A percentile compares a stretch with the other conserved stretches of the same genome.
Conservation (phyloP, 2,113 vertebrate species). For the Oenanthe oenanthe region DNA sequence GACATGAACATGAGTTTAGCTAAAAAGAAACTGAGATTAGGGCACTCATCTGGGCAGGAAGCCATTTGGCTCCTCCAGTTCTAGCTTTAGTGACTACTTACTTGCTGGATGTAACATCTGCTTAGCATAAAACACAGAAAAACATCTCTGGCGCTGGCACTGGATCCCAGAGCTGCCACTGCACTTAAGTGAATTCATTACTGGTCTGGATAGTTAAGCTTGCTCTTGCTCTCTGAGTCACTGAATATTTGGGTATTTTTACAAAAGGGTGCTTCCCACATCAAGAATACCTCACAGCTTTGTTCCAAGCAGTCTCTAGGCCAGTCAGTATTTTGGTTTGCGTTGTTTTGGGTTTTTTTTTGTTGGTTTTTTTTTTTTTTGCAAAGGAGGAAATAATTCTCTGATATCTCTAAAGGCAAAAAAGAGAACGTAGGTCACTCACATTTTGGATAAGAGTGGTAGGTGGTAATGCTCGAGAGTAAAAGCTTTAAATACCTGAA, state of each 20-base stretch:
- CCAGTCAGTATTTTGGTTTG: neutral
- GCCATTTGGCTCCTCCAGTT: neutral
- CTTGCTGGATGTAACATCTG: slow-evolving; percentile 1
- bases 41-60: neutral
- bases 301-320: slow-evolving; percentile 28
- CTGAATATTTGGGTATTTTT: slow-evolving; percentile 18
- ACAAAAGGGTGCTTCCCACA: slow-evolving; percentile 52
- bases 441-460: neutral
- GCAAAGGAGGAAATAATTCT: neutral
- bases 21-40: neutral
- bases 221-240: slow-evolving; percentile 53
- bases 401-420: neutral
- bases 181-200: neutral
- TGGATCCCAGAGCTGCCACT: neutral
- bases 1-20: neutral
- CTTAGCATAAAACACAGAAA: slow-evolving; percentile 24
- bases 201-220: slow-evolving; percentile 23
- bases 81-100: neutral
- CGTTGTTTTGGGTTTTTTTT: too few species aligned
- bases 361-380: neutral
- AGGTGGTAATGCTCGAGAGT: neutral
- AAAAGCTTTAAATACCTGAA: neutral
- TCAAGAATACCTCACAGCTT: slow-evolving; percentile 55
- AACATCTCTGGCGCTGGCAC: neutral
- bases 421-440: neutral